These are phyloP conservation scores for Muscina levida DNA, from an alignment of 2,888 invertebrate species.

Conservation along the genomic window DNA sequence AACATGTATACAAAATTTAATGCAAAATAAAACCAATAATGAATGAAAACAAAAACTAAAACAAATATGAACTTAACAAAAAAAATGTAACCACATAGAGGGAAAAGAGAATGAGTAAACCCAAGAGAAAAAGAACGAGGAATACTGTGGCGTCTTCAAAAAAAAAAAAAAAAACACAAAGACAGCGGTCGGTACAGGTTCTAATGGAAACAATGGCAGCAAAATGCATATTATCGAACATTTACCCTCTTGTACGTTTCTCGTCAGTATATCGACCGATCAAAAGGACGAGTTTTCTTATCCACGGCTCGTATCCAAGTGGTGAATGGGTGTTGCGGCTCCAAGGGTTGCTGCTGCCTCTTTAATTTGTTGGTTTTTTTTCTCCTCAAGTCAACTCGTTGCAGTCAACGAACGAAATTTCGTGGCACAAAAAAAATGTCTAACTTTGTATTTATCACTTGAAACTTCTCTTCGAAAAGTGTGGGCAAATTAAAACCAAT, in stretches of 20 bases:
- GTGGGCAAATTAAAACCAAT: no score
- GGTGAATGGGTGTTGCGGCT: constrained; percentile 37
- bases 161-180: neutral
- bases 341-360: constrained; percentile 43
- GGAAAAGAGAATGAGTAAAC: constrained; percentile 6
- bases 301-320: constrained; percentile 30
- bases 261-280: neutral
- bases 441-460: constrained; percentile 50
- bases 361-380: constrained; percentile 44
- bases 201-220: neutral
- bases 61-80: constrained; percentile 34
- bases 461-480: constrained; percentile 13
- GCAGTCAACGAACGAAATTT: constrained; percentile 39
- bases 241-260: constrained; percentile 20
- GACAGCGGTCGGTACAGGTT: neutral
- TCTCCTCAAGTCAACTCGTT: constrained; percentile 33
- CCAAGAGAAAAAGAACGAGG: constrained; percentile 51
- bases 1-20: constrained; percentile 56
- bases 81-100: constrained; percentile 35
- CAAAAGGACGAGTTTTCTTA: constrained; percentile 55
- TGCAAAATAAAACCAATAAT: constrained; percentile 61
- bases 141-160: constrained; percentile 70
- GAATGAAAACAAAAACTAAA: constrained; percentile 60
- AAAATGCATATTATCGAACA: neutral
- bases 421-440: constrained; percentile 41